Evolutionary conservation across 2,797 vertebrate species (phyloP).

Genomic region (Pangasius sanitwongsei): DNA sequence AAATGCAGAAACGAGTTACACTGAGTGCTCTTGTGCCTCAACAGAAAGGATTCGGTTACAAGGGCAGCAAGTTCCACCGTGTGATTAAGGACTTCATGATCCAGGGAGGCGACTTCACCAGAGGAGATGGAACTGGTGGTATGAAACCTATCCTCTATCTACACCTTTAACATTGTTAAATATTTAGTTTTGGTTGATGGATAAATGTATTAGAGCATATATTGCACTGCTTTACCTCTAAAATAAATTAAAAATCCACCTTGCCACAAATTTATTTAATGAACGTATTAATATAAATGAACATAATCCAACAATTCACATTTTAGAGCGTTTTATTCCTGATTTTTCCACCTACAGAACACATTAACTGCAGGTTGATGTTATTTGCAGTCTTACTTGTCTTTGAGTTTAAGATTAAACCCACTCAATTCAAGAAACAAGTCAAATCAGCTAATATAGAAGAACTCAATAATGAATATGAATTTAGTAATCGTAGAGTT

Average conservation of each 20-base stretch:
- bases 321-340: not conserved
- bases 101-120: slow-evolving; percentile 97
- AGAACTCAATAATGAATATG: not conserved
- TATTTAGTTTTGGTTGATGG: not conserved
- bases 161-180: not conserved
- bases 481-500: not conserved
- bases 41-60: slow-evolving; percentile 98
- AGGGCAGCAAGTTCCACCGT: slow-evolving; percentile 94
- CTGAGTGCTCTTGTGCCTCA: not conserved
- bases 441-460: not conserved
- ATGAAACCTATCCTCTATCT: slow-evolving; percentile 36
- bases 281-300: not conserved
- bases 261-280: not conserved
- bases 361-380: not conserved
- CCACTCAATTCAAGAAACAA: not conserved
- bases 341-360: not conserved
- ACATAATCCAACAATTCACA: not conserved
- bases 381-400: not conserved
- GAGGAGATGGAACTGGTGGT: slow-evolving; percentile 97
- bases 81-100: slow-evolving; percentile 99
- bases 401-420: not conserved
- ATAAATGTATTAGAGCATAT: not conserved
- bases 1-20: not conserved
- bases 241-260: not conserved
- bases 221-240: not conserved